Evolutionary conservation across 2,797 vertebrate genomes (phyloP).

Genomic region (Gallirallus australis): DNA sequence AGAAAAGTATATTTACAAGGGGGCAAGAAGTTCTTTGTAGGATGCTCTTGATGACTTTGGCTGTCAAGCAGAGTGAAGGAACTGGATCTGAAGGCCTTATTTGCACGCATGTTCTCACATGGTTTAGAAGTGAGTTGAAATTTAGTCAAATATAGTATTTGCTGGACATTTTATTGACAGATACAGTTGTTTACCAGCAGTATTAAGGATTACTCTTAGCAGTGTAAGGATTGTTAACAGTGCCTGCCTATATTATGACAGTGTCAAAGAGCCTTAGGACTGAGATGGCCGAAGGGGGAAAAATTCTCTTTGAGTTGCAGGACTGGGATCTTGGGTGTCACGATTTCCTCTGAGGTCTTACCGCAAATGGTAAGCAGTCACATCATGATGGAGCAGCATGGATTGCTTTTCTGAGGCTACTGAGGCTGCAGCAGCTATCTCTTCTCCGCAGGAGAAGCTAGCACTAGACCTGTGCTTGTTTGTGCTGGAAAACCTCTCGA

Average conservation of each 20-base stretch:
- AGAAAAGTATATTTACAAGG: neutral
- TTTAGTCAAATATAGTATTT: neutral
- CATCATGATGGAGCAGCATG: accelerated
- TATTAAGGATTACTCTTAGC: neutral
- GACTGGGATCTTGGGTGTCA: neutral
- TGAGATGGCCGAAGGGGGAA: neutral
- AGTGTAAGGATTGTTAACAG: neutral
- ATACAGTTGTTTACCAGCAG: neutral
- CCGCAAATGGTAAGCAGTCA: neutral
- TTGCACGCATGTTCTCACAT: neutral
- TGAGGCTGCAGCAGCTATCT: neutral
- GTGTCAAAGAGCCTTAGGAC: neutral
- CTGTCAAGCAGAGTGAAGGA: neutral
- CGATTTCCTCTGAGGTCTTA: neutral
- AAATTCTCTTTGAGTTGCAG: neutral
- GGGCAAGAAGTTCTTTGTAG: neutral
- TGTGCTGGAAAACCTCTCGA: neutral
- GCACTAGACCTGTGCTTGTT: neutral
- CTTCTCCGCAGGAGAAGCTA: neutral
- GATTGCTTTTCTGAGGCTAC: neutral
- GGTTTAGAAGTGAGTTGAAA: neutral
- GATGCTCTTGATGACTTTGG: neutral
- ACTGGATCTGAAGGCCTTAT: neutral
- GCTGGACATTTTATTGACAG: neutral
- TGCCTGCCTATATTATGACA: neutral